Evolutionary conservation across 2,888 invertebrate species (phyloP).

Genomic region (Folsomia manolachei): DNA sequence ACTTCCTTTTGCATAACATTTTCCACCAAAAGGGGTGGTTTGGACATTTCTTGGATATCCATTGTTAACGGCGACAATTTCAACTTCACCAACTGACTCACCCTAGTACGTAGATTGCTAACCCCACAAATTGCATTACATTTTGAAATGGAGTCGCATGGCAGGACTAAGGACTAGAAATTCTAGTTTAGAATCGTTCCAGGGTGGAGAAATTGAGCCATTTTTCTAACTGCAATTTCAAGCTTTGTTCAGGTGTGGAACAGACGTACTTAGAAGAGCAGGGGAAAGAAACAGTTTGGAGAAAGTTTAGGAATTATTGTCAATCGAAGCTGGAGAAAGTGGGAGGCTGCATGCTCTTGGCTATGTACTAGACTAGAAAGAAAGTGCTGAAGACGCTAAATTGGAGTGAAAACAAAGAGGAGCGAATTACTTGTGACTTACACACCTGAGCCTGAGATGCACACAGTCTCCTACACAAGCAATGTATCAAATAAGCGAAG

Average conservation of each 20-base stretch:
- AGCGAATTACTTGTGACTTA: slow-evolving; percentile 19
- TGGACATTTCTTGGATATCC: no score
- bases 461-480: no score
- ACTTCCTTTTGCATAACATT: no score
- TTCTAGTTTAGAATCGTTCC: slow-evolving; percentile 11
- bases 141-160: no score
- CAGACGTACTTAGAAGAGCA: no score
- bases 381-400: slow-evolving; percentile 8
- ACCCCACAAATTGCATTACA: no score
- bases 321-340: background rate
- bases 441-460: slow-evolving; percentile 20
- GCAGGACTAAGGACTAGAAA: no score
- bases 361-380: background rate
- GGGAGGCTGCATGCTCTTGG: background rate
- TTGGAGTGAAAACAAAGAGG: slow-evolving; percentile 21
- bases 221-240: background rate
- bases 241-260: background rate
- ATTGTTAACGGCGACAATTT: no score
- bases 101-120: no score
- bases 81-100: no score
- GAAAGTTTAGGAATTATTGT: slow-evolving; percentile 9
- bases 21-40: no score
- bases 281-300: background rate
- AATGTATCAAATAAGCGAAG: no score
- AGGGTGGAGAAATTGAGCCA: background rate